These are phyloP conservation scores for Scelioninae gen. 2 DNA, from an alignment of 2,888 invertebrate genomes.

Conservation along the genomic window DNA sequence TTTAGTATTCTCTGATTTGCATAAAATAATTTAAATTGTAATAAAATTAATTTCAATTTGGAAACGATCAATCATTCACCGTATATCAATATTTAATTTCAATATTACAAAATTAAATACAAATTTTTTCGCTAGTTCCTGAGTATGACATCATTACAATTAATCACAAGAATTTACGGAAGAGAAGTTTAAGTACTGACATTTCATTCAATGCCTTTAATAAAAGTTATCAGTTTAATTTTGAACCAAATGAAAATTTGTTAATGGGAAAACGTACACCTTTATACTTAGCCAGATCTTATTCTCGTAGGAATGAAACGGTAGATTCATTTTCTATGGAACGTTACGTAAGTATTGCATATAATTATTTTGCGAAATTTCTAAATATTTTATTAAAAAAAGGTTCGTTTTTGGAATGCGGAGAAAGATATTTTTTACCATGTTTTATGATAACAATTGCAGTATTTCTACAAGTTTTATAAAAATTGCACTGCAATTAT, in stretches of 20 bases:
- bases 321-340: not conserved
- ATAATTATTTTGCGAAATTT: not conserved
- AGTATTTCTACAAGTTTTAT: too few species aligned
- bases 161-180: not conserved
- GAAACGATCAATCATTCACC: too few species aligned
- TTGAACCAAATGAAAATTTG: conserved; percentile 8
- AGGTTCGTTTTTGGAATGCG: too few species aligned
- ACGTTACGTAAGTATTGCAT: conserved; percentile 6
- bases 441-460: too few species aligned
- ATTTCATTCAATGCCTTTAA: conserved; percentile 17
- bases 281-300: not conserved
- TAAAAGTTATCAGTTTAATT: conserved; percentile 1
- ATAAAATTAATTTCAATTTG: too few species aligned
- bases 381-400: too few species aligned
- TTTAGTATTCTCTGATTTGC: too few species aligned
- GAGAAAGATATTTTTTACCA: too few species aligned
- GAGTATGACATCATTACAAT: conserved; percentile 6
- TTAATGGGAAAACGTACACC: conserved; percentile 10
- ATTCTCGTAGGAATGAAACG: not conserved
- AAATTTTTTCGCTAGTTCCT: not conserved
- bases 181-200: conserved; percentile 16
- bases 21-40: too few species aligned
- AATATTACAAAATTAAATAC: too few species aligned
- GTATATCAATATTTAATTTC: too few species aligned
- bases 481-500: too few species aligned